Conservation (phyloP, 1,140 invertebrate species). For the Uloborus diversus region DNA sequence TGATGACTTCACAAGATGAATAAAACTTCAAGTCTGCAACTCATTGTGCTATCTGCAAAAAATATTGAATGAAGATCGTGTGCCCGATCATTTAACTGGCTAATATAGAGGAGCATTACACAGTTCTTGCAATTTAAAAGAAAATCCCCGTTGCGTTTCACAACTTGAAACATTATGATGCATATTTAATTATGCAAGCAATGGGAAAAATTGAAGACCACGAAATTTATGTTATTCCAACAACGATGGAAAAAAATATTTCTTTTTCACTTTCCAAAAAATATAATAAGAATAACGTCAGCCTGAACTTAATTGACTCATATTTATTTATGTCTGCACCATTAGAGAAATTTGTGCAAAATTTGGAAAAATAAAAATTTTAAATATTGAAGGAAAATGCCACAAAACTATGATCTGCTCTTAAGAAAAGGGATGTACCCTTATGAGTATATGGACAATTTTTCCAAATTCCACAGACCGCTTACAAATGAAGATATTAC, state of each 20-base stretch:
- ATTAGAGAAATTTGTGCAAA: neutral
- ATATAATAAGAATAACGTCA: neutral
- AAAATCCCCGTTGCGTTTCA: constrained; percentile 16
- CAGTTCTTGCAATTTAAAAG: constrained; percentile 11
- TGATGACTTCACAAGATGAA: neutral
- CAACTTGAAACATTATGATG: constrained; percentile 11
- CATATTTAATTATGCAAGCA: neutral
- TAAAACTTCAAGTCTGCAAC: neutral
- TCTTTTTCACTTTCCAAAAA: neutral
- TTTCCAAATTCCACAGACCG: neutral
- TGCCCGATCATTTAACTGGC: constrained; percentile 10
- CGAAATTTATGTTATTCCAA: neutral
- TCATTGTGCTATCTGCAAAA: neutral
- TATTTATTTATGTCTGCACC: neutral
- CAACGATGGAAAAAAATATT: neutral
- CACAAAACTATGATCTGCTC: neutral
- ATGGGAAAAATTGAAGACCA: neutral
- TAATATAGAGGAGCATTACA: neutral
- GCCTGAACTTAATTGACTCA: neutral
- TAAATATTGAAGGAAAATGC: neutral
- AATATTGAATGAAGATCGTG: neutral
- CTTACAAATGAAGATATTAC: neutral
- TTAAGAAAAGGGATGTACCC: neutral
- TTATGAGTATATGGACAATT: neutral
- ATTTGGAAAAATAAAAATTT: neutral